Base-by-base conservation (phyloP, 1,140 invertebrate species). In the Eupeodes corollae region DNA sequence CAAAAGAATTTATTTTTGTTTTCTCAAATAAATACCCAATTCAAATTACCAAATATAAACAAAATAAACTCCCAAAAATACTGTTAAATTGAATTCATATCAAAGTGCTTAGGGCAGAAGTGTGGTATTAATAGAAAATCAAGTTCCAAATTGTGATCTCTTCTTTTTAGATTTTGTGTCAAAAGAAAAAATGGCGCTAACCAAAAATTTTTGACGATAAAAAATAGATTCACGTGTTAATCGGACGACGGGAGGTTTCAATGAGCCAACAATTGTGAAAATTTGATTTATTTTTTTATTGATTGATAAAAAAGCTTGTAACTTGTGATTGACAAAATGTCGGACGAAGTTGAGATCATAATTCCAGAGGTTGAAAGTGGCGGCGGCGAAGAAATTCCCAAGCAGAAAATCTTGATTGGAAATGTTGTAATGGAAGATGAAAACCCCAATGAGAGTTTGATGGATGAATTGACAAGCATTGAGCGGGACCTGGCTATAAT, bases 401-500 rank as follows among this genome's bases (percentile, higher is more conserved):
- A n/a, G 10, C 3, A n/a, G 11, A 6, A 6, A 37, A 16, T 14
- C 13, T 5, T 6, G 6, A 37, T 14, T 3, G 35, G 15, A 14
- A 16, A 37, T 37, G 13, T 11, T n/a, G 33, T 37, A 14, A 37
- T 16, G 35, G n/a, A 34, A 34, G n/a, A 37, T 16, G 13, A n/a
- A 14, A 37, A 3, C 6, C 3, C 10, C 3, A 14, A 14, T 1
- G 48, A 55, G 8, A 52, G 52, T 21, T n/a, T n/a, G n/a, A 33
- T 63, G 13, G 62, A 65, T 41, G 63, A 65, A 44, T 50, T 65
- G 42, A 58, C 52, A 33, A 59, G 55, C 15, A 33, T 65, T 42
- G 63, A 65, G 43, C 57, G 55, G 37, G 63, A 65, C 51, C 63
- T 65, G 30, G 63, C 63, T 1, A 59, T 65, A 57, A 52, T 65